phyloP scores from a whole-genome alignment of 1,140 invertebrate species.

The Brachionus asplanchnoidis region DNA sequence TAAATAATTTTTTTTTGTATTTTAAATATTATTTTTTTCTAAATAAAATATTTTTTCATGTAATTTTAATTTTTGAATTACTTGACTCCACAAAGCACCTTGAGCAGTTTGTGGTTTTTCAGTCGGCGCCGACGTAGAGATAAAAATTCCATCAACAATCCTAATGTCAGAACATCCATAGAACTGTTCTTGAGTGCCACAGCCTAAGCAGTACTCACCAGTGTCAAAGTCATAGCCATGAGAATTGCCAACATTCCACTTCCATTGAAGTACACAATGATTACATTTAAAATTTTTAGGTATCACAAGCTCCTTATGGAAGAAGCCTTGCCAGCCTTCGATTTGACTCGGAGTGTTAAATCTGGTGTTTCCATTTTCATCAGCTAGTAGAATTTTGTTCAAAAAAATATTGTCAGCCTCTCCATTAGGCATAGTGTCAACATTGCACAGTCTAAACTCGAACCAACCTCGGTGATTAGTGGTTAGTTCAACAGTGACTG shows the following conservation, averaged over 20 bases:
- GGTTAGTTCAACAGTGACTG: conserved; percentile 43
- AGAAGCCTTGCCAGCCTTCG: not conserved
- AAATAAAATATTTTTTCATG: not conserved
- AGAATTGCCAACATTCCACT: conserved; percentile 40
- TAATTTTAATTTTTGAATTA: not conserved
- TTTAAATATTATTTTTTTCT: too few species aligned
- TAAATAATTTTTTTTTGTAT: too few species aligned
- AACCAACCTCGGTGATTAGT: conserved; percentile 48
- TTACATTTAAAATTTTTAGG: conserved; percentile 49
- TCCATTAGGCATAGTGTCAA: not conserved
- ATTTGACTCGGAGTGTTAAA: not conserved
- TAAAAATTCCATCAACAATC: not conserved
- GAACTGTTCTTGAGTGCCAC: conserved; percentile 44
- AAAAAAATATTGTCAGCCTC: conserved; percentile 16
- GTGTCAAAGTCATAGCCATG: conserved; percentile 40
- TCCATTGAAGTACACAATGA: conserved; percentile 53
- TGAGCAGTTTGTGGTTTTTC: not conserved
- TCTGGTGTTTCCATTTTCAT: conserved; percentile 6
- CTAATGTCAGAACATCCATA: conserved; percentile 41
- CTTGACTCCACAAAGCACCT: not conserved
- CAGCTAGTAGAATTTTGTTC: not conserved
- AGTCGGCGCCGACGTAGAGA: not conserved
- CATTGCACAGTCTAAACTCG: conserved; percentile 47
- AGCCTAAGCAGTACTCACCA: conserved; percentile 42
- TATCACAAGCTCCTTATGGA: not conserved